These are phyloP conservation scores for Poeciliopsis presidionis DNA, from an alignment of 2,797 vertebrate genomes.

Conservation along the genomic window DNA sequence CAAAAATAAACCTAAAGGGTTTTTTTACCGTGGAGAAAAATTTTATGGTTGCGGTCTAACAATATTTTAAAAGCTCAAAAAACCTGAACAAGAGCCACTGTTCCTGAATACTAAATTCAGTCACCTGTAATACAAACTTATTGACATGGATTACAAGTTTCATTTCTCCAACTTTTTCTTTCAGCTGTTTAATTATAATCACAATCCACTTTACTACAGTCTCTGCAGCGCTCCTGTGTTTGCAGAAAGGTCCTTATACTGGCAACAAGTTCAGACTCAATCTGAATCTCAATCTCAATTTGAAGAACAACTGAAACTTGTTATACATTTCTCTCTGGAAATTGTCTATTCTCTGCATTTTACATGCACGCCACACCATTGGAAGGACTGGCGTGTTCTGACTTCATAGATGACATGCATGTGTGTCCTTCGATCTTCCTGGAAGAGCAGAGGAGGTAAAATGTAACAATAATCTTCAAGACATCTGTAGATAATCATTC, in stretches of 20 bases:
- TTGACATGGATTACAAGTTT: background rate
- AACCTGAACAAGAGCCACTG: background rate
- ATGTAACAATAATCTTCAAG: slow-evolving; percentile 39
- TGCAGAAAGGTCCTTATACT: slow-evolving; percentile 23
- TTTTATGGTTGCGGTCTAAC: background rate
- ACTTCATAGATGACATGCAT: background rate
- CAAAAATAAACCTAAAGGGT: background rate
- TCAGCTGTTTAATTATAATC: slow-evolving; percentile 7
- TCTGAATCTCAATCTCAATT: background rate
- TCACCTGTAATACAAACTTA: background rate
- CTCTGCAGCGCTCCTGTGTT: slow-evolving; percentile 21
- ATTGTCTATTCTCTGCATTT: background rate
- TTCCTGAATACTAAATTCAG: background rate
- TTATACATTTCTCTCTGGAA: background rate
- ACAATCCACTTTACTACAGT: slow-evolving; percentile 2
- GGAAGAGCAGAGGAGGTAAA: background rate
- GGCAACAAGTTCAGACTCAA: slow-evolving; percentile 46
- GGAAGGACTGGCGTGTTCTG: background rate
- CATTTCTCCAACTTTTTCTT: background rate
- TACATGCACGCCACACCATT: background rate
- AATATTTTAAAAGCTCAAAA: background rate
- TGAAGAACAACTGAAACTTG: slow-evolving; percentile 21
- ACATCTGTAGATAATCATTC: slow-evolving; percentile 40
- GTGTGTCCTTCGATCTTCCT: background rate
- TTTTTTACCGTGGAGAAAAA: background rate